phyloP scores from a whole-genome alignment of 2,797 vertebrate genomes.

The Buphagus erythrorhynchus region DNA sequence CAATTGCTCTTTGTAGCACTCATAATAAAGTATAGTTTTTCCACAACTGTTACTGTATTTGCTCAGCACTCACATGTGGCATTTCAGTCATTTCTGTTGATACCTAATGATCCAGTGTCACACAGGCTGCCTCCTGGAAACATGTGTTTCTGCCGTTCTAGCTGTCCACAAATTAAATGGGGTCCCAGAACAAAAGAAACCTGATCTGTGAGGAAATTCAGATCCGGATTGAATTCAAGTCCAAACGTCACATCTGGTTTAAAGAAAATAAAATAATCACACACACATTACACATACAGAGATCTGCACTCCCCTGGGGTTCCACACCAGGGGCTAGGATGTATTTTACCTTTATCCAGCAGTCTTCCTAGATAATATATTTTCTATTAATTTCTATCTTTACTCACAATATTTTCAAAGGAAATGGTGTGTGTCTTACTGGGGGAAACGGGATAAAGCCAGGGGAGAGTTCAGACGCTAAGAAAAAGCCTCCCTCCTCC shows the following conservation, averaged over 20 bases:
- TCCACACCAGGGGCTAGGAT: neutral
- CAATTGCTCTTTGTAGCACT: neutral
- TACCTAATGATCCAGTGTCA: neutral
- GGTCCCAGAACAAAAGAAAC: conserved; percentile 1
- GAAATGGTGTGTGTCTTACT: rapidly evolving
- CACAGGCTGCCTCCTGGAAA: neutral
- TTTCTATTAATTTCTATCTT: neutral
- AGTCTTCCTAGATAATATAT: neutral
- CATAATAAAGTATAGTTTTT: neutral
- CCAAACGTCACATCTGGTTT: neutral
- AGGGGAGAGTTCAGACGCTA: rapidly evolving
- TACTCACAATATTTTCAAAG: neutral
- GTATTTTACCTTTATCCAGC: neutral
- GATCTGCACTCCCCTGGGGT: neutral
- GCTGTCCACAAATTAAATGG: neutral
- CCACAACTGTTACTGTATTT: neutral
- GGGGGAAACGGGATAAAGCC: neutral
- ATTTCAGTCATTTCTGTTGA: neutral
- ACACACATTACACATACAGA: neutral
- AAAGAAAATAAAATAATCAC: neutral
- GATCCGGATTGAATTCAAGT: neutral
- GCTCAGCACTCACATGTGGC: neutral
- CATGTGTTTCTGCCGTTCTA: neutral
- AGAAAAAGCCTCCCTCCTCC: rapidly evolving
- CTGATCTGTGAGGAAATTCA: neutral